phyloP scores from a whole-genome alignment of 2,113 vertebrate species.

The Ivindomyrus marchei region DNA sequence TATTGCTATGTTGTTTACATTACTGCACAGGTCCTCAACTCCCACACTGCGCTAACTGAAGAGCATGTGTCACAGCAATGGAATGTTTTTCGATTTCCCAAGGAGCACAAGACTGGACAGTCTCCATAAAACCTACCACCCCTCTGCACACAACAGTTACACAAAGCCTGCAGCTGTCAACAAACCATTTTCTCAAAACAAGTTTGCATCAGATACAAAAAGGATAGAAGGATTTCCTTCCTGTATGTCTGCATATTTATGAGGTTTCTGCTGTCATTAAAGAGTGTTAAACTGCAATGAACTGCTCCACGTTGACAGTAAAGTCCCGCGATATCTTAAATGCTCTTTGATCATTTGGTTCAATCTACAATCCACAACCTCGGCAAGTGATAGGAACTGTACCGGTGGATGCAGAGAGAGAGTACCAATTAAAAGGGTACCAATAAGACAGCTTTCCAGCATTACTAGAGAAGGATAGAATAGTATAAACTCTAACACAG shows the following conservation, averaged over 20 bases:
- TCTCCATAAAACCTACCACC: not conserved
- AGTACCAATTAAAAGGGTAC: not conserved
- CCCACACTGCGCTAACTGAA: not conserved
- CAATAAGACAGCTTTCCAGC: not conserved
- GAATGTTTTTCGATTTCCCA: not conserved
- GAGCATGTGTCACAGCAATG: not conserved
- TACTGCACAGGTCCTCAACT: not conserved
- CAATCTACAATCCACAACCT: not conserved
- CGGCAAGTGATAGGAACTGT: not conserved
- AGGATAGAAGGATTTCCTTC: not conserved
- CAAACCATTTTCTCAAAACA: not conserved
- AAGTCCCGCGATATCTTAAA: not conserved
- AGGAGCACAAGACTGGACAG: not conserved
- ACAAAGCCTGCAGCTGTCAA: not conserved
- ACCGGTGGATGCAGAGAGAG: not conserved
- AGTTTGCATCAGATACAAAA: not conserved
- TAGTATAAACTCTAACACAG: not conserved
- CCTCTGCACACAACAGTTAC: not conserved
- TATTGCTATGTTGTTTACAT: not conserved
- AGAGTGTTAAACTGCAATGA: not conserved
- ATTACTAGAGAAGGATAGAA: not conserved
- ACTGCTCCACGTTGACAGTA: not conserved
- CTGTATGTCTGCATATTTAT: not conserved
- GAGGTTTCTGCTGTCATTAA: not conserved
- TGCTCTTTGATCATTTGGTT: not conserved